Evolutionary conservation across 2,113 vertebrate genomes (phyloP), one percentile per base, ranked within the genome.

Genomic region (Brachirus orientalis): DNA sequence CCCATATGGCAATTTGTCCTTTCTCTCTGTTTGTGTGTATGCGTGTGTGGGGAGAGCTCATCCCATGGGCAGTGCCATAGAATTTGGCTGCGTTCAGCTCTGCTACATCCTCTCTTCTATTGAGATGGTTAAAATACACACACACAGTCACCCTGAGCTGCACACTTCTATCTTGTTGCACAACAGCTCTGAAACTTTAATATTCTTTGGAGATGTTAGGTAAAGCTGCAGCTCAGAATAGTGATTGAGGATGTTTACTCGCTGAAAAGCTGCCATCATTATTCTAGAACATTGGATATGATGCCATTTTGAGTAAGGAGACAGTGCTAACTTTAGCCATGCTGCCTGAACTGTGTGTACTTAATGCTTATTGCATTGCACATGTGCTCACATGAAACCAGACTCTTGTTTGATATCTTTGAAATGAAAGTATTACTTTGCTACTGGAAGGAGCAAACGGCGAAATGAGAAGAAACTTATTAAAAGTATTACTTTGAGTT

Each of bases 41-140:
- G 66, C 66, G 63, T 51, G 73, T 38, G 40, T 60, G 73, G 72
- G 72, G 17, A 20, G 12, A 40, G 40, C 22, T 45, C 0, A 18
- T 87, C 89, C 79, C 88, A 41, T 0, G 60, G 75, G 88, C 63
- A 12, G 69, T 46, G 81, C 83, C 85, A 87, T 38, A 37, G 75
- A 82, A 76, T 83, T 87, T 84, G 79, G 70, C 88, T 79, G 54
- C 44, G 86, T 91, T 89, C 86, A 85, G 88, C 86, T 90, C 83
- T 3, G 75, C 70, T 87, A 69, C 75, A 64, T 79, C 69, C 81
- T 66, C 72, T 55, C 80, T 81, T 69, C 79, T 51, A 37, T 19
- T 48, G 77, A 70, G 69, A 63, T 63, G 77, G 59, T 60, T 72
- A 73, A 66, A 63, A 58, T 35, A 75, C 69, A 37, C 43, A 28